phyloP scores from a whole-genome alignment of 2,888 invertebrate species.

The Dusona sp. region DNA sequence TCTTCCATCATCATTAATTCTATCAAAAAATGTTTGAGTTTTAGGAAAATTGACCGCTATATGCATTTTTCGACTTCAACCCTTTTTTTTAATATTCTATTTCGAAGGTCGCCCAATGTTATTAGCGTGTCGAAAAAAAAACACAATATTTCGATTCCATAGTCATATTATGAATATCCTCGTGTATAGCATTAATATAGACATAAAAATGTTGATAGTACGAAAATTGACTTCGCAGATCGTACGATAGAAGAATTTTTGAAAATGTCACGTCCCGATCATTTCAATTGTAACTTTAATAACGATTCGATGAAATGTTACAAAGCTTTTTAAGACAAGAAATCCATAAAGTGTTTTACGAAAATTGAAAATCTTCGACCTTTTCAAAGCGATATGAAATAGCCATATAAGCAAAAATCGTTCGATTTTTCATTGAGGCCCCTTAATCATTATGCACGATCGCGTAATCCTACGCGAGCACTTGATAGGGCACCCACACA shows the following conservation, averaged over 20 bases:
- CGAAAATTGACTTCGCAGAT: not conserved
- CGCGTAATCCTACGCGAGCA: conserved; percentile 50
- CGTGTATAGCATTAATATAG: too few species aligned
- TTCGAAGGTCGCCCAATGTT: too few species aligned
- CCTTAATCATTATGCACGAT: conserved; percentile 17
- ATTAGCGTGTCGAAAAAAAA: too few species aligned
- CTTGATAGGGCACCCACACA: conserved; percentile 47
- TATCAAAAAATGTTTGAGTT: not conserved
- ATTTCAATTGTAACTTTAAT: not conserved
- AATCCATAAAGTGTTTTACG: not conserved
- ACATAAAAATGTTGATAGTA: not conserved
- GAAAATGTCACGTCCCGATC: not conserved
- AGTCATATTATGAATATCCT: too few species aligned
- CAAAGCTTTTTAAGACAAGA: not conserved
- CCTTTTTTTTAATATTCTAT: not conserved
- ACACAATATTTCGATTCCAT: too few species aligned
- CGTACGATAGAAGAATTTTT: not conserved
- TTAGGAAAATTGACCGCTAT: not conserved
- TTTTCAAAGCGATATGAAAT: not conserved
- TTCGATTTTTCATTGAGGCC: conserved; percentile 11
- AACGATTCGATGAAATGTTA: not conserved
- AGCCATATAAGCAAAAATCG: conserved; percentile 4
- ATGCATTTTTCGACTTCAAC: not conserved
- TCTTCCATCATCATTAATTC: conserved; percentile 7
- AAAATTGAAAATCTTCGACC: not conserved